phyloP scores from a whole-genome alignment of 1,140 invertebrate species.

The Schlechtendalia chinensis region DNA sequence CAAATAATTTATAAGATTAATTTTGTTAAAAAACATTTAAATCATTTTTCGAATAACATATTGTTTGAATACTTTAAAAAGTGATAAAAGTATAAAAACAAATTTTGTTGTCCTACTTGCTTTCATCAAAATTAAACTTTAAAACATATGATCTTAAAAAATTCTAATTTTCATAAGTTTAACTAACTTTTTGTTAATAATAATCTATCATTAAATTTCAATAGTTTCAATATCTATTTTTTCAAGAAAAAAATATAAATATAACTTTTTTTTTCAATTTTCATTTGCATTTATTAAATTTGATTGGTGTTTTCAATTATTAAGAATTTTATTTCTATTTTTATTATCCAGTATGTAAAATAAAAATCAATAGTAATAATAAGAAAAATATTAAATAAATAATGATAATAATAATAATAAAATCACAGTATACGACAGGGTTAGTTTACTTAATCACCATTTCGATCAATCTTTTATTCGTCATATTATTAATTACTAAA shows the following conservation, averaged over 20 bases:
- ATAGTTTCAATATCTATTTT: not conserved
- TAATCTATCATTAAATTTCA: not conserved
- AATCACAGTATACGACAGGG: conserved; percentile 27
- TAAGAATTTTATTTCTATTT: not conserved
- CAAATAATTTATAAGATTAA: not conserved
- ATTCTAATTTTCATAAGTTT: not conserved
- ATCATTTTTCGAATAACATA: not conserved
- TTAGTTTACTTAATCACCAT: conserved; percentile 7
- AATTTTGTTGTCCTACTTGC: not conserved
- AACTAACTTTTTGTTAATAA: not conserved
- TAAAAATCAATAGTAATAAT: not conserved
- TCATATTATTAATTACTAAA: conserved; percentile 18
- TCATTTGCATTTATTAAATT: conserved; percentile 10
- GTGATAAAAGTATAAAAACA: not conserved
- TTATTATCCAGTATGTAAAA: not conserved
- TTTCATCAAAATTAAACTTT: too few species aligned
- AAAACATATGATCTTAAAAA: too few species aligned
- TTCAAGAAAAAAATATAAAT: not conserved
- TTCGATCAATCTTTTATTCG: conserved; percentile 6
- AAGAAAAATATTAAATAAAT: not conserved
- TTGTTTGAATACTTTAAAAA: not conserved
- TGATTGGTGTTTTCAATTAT: conserved; percentile 39
- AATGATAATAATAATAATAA: conserved; percentile 5
- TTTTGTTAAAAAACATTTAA: too few species aligned
- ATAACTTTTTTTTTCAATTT: not conserved